Evolutionary conservation across 2,113 vertebrate species (phyloP).

Genomic region (Chamaea fasciata): DNA sequence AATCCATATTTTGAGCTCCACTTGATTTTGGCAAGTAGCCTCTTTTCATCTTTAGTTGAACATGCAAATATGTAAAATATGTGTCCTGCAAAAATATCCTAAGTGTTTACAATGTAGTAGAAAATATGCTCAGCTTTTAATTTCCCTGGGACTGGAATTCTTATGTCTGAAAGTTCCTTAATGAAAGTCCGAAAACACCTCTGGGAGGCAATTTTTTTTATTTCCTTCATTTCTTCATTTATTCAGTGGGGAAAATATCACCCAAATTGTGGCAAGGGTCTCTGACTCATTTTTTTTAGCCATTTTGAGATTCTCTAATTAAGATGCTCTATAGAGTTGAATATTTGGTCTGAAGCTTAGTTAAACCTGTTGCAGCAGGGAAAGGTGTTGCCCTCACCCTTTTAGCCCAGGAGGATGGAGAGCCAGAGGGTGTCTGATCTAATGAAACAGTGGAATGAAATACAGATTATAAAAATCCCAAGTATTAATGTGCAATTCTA

Average conservation of each 20-base stretch:
- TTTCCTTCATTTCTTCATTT: background rate
- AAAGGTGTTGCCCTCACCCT: background rate
- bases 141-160: background rate
- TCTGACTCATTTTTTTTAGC: background rate
- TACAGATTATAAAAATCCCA: background rate
- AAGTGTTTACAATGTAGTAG: background rate
- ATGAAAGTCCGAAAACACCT: background rate
- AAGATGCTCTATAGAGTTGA: background rate
- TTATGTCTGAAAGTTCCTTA: background rate
- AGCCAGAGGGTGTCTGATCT: background rate
- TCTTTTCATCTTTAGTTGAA: background rate
- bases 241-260: background rate
- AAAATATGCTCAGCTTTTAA: background rate
- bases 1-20: background rate
- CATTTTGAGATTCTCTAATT: background rate
- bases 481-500: background rate
- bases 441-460: background rate
- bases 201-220: background rate
- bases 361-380: background rate
- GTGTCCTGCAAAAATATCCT: background rate
- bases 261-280: background rate
- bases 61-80: background rate
- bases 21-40: background rate
- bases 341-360: background rate
- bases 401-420: background rate